phyloP scores from a whole-genome alignment of 2,888 invertebrate genomes.

The Athalia cordata region DNA sequence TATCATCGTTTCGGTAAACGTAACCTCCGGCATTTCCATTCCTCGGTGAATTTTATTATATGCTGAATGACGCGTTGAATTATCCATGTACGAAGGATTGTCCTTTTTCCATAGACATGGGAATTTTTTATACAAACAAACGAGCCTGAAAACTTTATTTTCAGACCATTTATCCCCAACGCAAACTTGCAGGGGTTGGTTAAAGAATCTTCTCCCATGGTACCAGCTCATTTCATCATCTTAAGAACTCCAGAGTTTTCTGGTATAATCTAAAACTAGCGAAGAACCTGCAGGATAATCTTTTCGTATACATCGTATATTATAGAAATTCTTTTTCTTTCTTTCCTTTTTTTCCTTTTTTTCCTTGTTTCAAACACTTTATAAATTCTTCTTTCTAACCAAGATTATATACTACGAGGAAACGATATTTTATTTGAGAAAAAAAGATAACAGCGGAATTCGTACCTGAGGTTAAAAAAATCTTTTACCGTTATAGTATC shows the following conservation, averaged over 20 bases:
- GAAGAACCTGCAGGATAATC: neutral
- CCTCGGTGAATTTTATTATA: slow-evolving; percentile 56
- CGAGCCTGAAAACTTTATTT: slow-evolving; percentile 54
- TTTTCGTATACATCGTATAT: neutral
- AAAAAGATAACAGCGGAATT: no score
- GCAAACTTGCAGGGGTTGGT: neutral
- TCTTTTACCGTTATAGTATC: neutral
- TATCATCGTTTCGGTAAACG: slow-evolving; percentile 57
- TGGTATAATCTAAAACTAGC: neutral
- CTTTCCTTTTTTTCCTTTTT: no score
- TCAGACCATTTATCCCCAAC: slow-evolving; percentile 53
- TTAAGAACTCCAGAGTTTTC: neutral
- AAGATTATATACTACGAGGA: neutral
- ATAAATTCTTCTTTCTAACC: slow-evolving; percentile 2
- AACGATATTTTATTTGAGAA: no score
- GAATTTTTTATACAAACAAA: slow-evolving; percentile 54
- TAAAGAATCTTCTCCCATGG: neutral
- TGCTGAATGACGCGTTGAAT: slow-evolving; percentile 54
- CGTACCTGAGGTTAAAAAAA: neutral
- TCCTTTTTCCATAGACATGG: slow-evolving; percentile 61
- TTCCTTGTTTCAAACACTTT: neutral
- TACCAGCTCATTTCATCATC: slow-evolving; percentile 26
- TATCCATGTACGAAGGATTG: slow-evolving; percentile 54
- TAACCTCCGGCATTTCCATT: slow-evolving; percentile 48
- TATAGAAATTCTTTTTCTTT: neutral